Conservation (phyloP, 2,113 vertebrate genomes). For the Syngnathus scovelli region DNA sequence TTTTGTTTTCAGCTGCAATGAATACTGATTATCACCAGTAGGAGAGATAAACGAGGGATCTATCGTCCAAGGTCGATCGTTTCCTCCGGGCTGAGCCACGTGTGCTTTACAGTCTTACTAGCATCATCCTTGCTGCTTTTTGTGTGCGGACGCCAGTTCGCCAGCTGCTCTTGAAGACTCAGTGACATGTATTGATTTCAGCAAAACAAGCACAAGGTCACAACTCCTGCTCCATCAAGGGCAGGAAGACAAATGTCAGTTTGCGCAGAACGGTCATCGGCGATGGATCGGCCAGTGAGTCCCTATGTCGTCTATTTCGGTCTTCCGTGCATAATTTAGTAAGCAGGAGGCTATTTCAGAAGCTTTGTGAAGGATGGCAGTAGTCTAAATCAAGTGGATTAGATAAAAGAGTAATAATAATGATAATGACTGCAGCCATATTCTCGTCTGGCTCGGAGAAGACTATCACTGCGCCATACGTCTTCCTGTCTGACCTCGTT, state of each 20-base stretch:
- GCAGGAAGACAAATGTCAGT: not conserved
- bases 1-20: slow-evolving; percentile 7
- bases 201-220: not conserved
- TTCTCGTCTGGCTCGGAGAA: slow-evolving; percentile 47
- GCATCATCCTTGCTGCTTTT: not conserved
- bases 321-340: slow-evolving; percentile 59
- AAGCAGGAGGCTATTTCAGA: slow-evolving; percentile 56
- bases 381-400: slow-evolving; percentile 44
- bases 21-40: slow-evolving; percentile 6
- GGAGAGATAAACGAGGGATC: slow-evolving; percentile 1
- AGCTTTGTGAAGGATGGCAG: slow-evolving; percentile 48
- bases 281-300: not conserved
- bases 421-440: slow-evolving; percentile 52
- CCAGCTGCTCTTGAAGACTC: not conserved
- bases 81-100: not conserved
- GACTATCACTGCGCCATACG: slow-evolving; percentile 5
- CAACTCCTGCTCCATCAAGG: not conserved
- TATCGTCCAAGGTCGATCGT: slow-evolving; percentile 7
- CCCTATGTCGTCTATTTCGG: slow-evolving; percentile 53
- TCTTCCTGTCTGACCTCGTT: slow-evolving; percentile 15
- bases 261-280: not conserved
- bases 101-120: not conserved
- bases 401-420: slow-evolving; percentile 55
- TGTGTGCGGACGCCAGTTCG: not conserved
- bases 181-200: not conserved